Conservation (phyloP, 2,797 vertebrate species). For the Nyctibius grandis region DNA sequence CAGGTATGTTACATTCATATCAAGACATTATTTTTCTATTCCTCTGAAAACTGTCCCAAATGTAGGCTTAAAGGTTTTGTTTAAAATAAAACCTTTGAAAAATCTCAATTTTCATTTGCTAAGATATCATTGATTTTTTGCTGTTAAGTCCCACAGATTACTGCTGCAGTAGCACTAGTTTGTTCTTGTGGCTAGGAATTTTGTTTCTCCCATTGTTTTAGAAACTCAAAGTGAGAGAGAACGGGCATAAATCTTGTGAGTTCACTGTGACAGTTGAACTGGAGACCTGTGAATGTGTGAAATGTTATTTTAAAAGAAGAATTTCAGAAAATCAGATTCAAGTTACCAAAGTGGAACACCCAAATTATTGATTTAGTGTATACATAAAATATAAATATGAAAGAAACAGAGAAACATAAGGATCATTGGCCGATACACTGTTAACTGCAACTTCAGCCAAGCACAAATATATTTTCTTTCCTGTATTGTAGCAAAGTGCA, state of each 20-base stretch:
- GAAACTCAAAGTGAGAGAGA: background rate
- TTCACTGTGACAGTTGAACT: background rate
- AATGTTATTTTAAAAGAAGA: background rate
- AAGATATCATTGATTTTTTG: background rate
- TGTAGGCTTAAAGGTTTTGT: background rate
- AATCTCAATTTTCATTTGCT: background rate
- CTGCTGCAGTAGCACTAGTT: background rate
- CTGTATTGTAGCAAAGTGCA: background rate
- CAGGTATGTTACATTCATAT: background rate
- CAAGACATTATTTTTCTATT: background rate
- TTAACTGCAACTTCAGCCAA: background rate
- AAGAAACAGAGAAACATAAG: background rate
- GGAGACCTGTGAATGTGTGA: background rate
- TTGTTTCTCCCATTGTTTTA: background rate
- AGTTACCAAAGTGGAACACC: background rate
- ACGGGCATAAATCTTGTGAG: background rate
- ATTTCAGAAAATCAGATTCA: background rate
- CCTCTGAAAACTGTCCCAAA: background rate
- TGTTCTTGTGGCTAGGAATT: background rate
- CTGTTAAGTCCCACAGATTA: background rate
- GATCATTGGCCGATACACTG: background rate
- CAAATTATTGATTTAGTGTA: background rate
- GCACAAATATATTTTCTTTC: background rate
- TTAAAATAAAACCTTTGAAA: background rate
- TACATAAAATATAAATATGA: background rate